A percentile compares a stretch with the other conserved stretches of the same genome.
Conservation (phyloP, 2,797 vertebrate genomes). For the Gallinago solitaria region DNA sequence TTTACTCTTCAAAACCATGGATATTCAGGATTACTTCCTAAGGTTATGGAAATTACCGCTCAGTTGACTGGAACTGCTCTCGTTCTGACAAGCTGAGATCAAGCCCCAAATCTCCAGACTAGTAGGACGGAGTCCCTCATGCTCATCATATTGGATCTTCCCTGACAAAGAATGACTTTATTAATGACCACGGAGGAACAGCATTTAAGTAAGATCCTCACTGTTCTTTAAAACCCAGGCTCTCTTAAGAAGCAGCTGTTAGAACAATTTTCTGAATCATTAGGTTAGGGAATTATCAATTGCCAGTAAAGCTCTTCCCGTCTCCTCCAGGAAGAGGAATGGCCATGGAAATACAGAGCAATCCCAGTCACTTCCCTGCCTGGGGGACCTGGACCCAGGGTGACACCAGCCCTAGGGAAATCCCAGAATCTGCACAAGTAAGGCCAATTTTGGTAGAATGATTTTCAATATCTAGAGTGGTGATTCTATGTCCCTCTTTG, state of each 20-base stretch:
- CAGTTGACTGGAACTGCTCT: not conserved
- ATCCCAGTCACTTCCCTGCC: not conserved
- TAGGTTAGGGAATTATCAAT: not conserved
- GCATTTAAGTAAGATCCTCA: not conserved
- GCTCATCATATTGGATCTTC: not conserved
- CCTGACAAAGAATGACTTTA: not conserved
- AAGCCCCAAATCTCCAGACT: not conserved
- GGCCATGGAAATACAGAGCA: not conserved
- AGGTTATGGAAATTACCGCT: not conserved
- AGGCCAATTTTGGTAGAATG: not conserved
- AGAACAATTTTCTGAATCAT: constrained; percentile 16
- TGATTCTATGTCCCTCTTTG: not conserved
- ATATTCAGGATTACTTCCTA: not conserved
- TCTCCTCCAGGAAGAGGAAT: not conserved
- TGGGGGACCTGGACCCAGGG: not conserved
- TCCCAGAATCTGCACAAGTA: not conserved
- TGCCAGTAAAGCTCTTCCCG: not conserved
- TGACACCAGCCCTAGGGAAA: not conserved
- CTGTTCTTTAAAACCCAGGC: not conserved
- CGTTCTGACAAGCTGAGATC: not conserved
- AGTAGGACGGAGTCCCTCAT: not conserved
- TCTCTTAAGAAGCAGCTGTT: not conserved
- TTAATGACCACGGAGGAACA: not conserved
- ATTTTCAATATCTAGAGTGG: not conserved
- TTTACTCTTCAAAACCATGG: not conserved